Evolutionary conservation across 2,888 invertebrate species (phyloP).

Genomic region (Cyclophora punctaria): DNA sequence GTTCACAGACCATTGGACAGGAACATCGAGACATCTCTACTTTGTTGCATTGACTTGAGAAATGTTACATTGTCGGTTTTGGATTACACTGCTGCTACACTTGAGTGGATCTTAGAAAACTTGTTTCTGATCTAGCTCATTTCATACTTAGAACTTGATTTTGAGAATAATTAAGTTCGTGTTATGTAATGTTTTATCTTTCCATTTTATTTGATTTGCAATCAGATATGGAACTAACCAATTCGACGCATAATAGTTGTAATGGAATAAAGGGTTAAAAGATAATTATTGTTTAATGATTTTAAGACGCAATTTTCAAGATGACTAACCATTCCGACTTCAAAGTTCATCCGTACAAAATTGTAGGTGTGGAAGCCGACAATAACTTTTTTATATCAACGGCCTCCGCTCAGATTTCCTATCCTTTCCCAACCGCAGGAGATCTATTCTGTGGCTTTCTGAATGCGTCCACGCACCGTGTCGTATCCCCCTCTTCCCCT

Average conservation of each 20-base stretch:
- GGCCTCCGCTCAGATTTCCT: slow-evolving; percentile 37
- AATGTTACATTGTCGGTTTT: not conserved
- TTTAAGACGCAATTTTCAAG: not conserved
- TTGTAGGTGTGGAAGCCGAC: too few species aligned
- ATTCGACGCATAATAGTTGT: not conserved
- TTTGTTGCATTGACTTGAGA: slow-evolving; percentile 3
- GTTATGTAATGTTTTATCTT: too few species aligned
- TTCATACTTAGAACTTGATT: not conserved
- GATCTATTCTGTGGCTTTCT: slow-evolving; percentile 60
- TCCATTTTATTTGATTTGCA: too few species aligned
- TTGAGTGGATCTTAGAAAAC: not conserved
- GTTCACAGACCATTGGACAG: slow-evolving; percentile 37
- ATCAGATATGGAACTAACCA: too few species aligned
- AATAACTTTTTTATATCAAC: too few species aligned
- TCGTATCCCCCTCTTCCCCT: slow-evolving; percentile 27
- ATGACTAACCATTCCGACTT: not conserved
- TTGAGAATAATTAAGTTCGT: too few species aligned
- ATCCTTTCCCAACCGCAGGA: slow-evolving; percentile 43
- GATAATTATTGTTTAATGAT: not conserved
- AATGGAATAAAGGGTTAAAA: not conserved
- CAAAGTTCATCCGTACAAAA: too few species aligned
- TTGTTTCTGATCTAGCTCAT: not conserved
- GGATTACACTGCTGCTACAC: not conserved
- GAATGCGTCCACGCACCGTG: slow-evolving; percentile 55
- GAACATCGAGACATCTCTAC: slow-evolving; percentile 16